phyloP scores from a whole-genome alignment of 2,113 vertebrate genomes.

The Tinamus guttatus region DNA sequence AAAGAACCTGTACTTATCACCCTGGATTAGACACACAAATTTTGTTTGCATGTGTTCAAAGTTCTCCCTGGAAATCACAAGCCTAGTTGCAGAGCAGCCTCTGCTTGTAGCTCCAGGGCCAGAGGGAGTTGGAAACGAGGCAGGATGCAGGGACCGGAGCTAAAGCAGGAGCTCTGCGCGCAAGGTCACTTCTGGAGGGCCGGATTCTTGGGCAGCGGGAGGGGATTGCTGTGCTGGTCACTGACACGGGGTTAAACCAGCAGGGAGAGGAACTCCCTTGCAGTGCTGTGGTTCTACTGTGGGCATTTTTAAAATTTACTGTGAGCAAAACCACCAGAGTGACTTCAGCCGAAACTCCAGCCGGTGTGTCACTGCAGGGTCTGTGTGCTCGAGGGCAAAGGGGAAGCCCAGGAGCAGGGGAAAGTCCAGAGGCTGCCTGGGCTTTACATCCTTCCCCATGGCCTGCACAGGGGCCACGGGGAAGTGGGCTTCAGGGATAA shows the following conservation, averaged over 20 bases:
- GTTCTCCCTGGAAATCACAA: background rate
- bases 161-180: constrained; percentile 3
- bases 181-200: background rate
- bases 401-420: background rate
- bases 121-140: constrained; percentile 5
- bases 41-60: background rate
- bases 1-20: background rate
- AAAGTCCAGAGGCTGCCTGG: background rate
- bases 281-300: constrained; percentile 11
- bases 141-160: background rate
- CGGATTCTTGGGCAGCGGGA: background rate
- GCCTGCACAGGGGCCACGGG: background rate
- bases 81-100: background rate
- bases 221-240: background rate
- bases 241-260: constrained; percentile 9
- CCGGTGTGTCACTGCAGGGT: background rate
- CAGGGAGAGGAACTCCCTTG: constrained; percentile 40
- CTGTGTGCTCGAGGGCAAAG: background rate
- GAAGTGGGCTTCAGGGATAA: background rate
- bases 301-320: background rate
- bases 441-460: background rate
- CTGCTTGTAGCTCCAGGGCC: background rate
- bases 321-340: background rate
- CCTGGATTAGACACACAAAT: background rate
- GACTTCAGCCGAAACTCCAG: background rate